Evolutionary conservation across 2,888 invertebrate species (phyloP).

Genomic region (Poecilobothrus nobilitatus): DNA sequence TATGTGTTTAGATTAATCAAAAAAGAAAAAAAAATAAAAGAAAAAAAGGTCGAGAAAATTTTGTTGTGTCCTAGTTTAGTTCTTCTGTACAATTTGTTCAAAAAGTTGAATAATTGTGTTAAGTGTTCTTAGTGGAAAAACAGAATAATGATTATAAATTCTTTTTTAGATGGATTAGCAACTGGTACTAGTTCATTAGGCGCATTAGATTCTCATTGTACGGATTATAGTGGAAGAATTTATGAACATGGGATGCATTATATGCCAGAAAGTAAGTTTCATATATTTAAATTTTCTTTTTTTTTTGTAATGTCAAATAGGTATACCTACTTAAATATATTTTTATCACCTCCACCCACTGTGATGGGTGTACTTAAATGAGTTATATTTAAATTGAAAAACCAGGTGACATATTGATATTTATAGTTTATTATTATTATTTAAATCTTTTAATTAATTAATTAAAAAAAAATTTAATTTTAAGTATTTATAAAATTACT

Average conservation of each 20-base stretch:
- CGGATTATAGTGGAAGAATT: slow-evolving; percentile 64
- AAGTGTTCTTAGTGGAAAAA: slow-evolving; percentile 15
- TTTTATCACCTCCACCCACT: slow-evolving; percentile 4
- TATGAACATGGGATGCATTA: slow-evolving; percentile 71
- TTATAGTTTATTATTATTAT: too few species aligned
- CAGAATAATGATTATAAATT: slow-evolving; percentile 16
- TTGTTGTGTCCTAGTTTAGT: slow-evolving; percentile 3
- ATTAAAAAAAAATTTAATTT: too few species aligned
- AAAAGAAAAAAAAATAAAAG: too few species aligned
- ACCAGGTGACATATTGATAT: neutral
- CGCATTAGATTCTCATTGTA: slow-evolving; percentile 52
- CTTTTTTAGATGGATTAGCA: slow-evolving; percentile 36
- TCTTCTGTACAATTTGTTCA: neutral
- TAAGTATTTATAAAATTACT: too few species aligned
- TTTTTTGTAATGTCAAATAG: slow-evolving; percentile 2
- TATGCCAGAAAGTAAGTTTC: slow-evolving; percentile 47
- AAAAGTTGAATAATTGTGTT: neutral
- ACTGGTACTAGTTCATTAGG: slow-evolving; percentile 45
- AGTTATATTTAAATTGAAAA: neutral
- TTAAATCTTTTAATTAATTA: too few species aligned
- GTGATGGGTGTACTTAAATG: neutral
- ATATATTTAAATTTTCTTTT: neutral
- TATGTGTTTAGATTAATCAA: neutral
- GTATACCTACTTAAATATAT: slow-evolving; percentile 6
- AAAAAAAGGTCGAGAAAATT: neutral